phyloP scores from a whole-genome alignment of 2,888 invertebrate species.

The Allolobophora icterica region DNA sequence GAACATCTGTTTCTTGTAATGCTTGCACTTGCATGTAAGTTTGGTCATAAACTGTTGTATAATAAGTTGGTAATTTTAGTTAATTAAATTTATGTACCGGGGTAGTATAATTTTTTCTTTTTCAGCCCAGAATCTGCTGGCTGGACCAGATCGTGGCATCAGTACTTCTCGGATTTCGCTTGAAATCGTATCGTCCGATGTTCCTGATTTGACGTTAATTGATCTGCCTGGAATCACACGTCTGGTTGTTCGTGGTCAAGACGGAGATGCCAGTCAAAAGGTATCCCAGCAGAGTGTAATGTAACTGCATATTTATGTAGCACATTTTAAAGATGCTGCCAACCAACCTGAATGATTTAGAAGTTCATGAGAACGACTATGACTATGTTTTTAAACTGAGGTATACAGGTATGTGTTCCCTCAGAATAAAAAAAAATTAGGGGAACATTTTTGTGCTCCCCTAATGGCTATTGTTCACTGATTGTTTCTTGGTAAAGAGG shows the following conservation, averaged over 20 bases:
- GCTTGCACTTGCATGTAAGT: not conserved
- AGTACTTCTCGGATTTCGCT: constrained; percentile 13
- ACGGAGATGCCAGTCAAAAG: constrained; percentile 1
- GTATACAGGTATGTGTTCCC: too few relatives aligned
- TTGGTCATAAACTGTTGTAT: not conserved
- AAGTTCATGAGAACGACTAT: too few relatives aligned
- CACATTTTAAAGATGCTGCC: too few relatives aligned
- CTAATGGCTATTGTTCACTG: too few relatives aligned
- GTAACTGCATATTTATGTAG: too few relatives aligned
- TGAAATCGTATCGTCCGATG: not conserved
- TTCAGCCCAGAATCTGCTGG: constrained; percentile 20
- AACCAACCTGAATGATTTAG: too few relatives aligned
- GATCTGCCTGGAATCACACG: constrained; percentile 20
- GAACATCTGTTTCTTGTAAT: not conserved
- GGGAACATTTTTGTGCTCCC: too few relatives aligned
- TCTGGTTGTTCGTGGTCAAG: not conserved
- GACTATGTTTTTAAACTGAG: too few relatives aligned
- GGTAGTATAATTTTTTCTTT: not conserved
- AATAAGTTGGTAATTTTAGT: not conserved
- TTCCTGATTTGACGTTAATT: not conserved
- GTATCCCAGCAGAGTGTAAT: not conserved
- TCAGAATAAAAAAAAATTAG: too few relatives aligned
- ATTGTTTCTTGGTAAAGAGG: too few relatives aligned
- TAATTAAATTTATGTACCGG: not conserved
- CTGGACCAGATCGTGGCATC: constrained; percentile 25